Conservation (phyloP, 2,113 vertebrate genomes). For the Trematocara macrostoma region DNA sequence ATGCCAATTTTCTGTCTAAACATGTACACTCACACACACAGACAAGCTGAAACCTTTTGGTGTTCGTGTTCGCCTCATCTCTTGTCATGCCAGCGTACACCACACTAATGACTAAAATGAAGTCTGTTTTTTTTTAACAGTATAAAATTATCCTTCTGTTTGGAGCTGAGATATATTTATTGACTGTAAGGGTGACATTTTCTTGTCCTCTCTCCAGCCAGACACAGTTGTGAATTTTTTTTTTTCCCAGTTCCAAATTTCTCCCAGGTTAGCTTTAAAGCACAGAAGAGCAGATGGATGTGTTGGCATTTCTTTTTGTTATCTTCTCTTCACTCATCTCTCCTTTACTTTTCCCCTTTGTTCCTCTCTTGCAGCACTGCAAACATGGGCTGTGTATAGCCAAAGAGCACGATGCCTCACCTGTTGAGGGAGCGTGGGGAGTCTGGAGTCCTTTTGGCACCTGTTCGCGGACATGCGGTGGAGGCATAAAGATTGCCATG, state of each 20-base stretch:
- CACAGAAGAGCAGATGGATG: slow-evolving; percentile 20
- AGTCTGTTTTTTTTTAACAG: not conserved
- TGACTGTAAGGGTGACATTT: slow-evolving; percentile 17
- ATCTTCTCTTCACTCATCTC: not conserved
- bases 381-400: slow-evolving; percentile 88
- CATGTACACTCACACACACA: not conserved
- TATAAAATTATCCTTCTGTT: slow-evolving; percentile 20
- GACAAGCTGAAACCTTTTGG: slow-evolving; percentile 6
- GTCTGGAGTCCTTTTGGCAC: slow-evolving; percentile 92
- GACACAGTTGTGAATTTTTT: not conserved
- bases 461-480: slow-evolving; percentile 91
- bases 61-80: not conserved
- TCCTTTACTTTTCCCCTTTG: not conserved
- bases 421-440: slow-evolving; percentile 89
- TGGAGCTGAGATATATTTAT: slow-evolving; percentile 35
- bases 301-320: slow-evolving; percentile 19
- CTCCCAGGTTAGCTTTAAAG: slow-evolving; percentile 52
- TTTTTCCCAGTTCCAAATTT: slow-evolving; percentile 24
- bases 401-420: slow-evolving; percentile 80
- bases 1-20: not conserved
- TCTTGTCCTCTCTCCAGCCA: slow-evolving; percentile 2
- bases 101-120: not conserved
- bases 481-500: slow-evolving; percentile 88
- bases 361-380: slow-evolving; percentile 80
- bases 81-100: not conserved